Conservation (phyloP, 2,113 vertebrate species). For the Lepisosteus osseus region DNA sequence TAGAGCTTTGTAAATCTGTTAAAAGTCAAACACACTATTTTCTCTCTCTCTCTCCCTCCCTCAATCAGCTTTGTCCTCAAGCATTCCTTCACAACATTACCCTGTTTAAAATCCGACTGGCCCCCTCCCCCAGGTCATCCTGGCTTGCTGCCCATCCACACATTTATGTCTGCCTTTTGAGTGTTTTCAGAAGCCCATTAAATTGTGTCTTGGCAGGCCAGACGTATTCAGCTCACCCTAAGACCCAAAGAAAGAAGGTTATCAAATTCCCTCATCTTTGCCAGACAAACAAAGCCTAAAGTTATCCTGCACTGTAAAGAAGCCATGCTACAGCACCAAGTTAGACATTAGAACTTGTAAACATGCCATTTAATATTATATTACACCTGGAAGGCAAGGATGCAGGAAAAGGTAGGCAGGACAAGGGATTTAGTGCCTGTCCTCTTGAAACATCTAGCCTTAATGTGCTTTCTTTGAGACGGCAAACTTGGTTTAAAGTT, state of each 20-base stretch:
- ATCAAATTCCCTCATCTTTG: conserved; percentile 75
- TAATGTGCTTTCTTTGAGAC: conserved; percentile 26
- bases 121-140: conserved; percentile 63
- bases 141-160: conserved; percentile 78
- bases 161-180: conserved; percentile 81
- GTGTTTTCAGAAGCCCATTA: conserved; percentile 86
- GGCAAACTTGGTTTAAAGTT: conserved; percentile 30
- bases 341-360: conserved; percentile 61
- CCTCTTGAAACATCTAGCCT: conserved; percentile 30
- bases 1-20: conserved; percentile 57
- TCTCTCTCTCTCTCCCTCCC: conserved; percentile 31
- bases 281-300: conserved; percentile 53
- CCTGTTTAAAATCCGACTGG: conserved; percentile 70
- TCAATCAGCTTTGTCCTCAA: conserved; percentile 65
- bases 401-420: conserved; percentile 26
- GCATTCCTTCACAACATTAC: conserved; percentile 71
- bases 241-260: conserved; percentile 72
- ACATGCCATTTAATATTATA: conserved; percentile 53
- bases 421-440: conserved; percentile 16
- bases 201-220: conserved; percentile 78
- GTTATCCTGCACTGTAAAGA: conserved; percentile 42
- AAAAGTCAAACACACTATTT: conserved; percentile 50
- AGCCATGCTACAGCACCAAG: conserved; percentile 42
- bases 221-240: conserved; percentile 72
- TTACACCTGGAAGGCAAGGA: conserved; percentile 42